Percentiles rank a stretch among this genome's conserved stretches.
Evolutionary conservation across 2,113 vertebrate genomes (phyloP).

Genomic region (Lophochroa leadbeateri): DNA sequence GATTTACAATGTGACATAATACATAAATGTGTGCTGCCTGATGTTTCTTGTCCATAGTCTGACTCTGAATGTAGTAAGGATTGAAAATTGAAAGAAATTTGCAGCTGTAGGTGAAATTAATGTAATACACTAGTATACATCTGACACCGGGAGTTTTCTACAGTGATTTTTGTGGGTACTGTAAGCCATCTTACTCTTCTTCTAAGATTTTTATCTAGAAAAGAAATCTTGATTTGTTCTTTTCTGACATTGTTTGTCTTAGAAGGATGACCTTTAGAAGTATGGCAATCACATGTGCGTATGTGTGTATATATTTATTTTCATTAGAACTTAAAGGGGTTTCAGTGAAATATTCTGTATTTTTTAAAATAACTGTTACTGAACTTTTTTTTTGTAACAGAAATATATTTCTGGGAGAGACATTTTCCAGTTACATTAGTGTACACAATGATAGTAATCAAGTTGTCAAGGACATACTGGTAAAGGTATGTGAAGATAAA

Average conservation of each 20-base stretch:
- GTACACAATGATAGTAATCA: no score
- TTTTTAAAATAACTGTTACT: neutral
- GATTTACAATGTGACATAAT: neutral
- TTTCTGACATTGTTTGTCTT: neutral
- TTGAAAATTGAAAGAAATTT: neutral
- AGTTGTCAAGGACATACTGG: no score
- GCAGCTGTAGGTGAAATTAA: neutral
- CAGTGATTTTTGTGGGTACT: neutral
- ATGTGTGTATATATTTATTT: neutral
- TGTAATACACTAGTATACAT: neutral
- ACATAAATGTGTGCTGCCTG: neutral
- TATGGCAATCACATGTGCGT: fast-evolving
- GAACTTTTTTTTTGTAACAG: constrained; percentile 68
- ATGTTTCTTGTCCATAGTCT: neutral
- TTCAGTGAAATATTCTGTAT: neutral
- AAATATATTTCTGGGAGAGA: constrained; percentile 91
- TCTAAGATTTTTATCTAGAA: neutral
- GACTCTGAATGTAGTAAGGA: neutral
- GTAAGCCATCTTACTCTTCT: neutral
- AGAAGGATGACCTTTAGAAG: neutral
- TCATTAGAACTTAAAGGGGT: neutral
- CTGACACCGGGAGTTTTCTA: neutral
- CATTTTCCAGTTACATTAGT: no score
- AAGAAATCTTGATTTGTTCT: neutral
- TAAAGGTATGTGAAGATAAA: no score